Evolutionary conservation across 2,888 invertebrate species (phyloP), one percentile per base, ranked within the genome.

Genomic region (Trisateles emortualis): DNA sequence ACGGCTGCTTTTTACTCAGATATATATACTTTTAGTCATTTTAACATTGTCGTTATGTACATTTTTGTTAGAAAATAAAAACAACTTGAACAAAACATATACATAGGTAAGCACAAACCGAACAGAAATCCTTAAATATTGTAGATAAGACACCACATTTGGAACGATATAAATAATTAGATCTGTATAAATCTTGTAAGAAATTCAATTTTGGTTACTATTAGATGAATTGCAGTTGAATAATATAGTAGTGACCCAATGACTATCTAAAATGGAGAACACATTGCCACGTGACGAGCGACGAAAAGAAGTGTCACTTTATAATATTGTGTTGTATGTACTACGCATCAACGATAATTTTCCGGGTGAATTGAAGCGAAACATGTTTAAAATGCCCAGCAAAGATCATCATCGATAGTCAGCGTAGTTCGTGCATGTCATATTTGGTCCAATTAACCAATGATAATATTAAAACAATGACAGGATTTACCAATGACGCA

Each of bases 151-250:
- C 48, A 45, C 36, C 45, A 45, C 35, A 38, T 33, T 61, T 55
- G 10, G 26, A 44, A 54, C 56, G 54, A 64, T 59, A 52, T 56
- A 76, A 57, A 76, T 72, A 68, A 67, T 76, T 73, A 86, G 87
- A 87, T 87, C 87, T 86, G 87, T 86, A 86, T 86, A 84, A n/a
- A 64, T 76, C 68, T 73, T 63, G 66, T 60, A 62, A 56, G 53
- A 58, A 57, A 43, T 57, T 45, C 54, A 35, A 48, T 58, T 58
- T 61, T 42, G 52, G 52, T 70, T 69, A 55, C 47, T 64, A 52
- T 13, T 67, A 57, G 26, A 46, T 46, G 16, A 29, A 32, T 8
- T 17, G 52, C 8, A 22, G 55, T 49, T 57, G 49, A 13, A 36
- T 59, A 48, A 43, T 44, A 36, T 48, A 22, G 38, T 53, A 52